A percentile compares a stretch with the other conserved stretches of the same genome.
Evolutionary conservation across 2,113 vertebrate genomes (phyloP).

Genomic region (Microcebus jonahi): DNA sequence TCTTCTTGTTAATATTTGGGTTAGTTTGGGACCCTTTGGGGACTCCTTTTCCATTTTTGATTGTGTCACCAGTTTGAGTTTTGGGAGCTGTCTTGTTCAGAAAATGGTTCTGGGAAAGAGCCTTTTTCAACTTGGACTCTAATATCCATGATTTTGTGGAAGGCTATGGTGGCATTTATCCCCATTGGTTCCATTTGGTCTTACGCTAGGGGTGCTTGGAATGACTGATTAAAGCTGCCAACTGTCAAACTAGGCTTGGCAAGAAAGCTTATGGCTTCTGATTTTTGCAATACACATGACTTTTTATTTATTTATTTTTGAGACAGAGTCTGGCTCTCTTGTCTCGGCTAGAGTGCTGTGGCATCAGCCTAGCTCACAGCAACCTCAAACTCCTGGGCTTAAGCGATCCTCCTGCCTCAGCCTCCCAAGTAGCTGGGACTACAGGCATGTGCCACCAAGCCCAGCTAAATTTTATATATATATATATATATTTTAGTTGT

Average conservation of each 20-base stretch:
- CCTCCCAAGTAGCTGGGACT: too few species aligned
- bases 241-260: background rate
- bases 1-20: background rate
- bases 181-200: rapidly evolving
- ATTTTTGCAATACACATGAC: background rate
- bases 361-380: too few species aligned
- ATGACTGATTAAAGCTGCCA: background rate
- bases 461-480: too few species aligned
- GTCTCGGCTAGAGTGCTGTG: too few species aligned
- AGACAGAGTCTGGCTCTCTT: too few species aligned
- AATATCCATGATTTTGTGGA: background rate
- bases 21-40: background rate
- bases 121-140: background rate
- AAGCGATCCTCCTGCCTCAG: too few species aligned
- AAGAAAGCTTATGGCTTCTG: background rate
- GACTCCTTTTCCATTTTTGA: background rate
- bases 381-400: too few species aligned
- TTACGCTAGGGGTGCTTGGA: background rate
- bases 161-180: rapidly evolving
- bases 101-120: background rate
- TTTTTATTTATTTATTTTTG: too few species aligned
- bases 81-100: background rate
- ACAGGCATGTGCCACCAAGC: too few species aligned
- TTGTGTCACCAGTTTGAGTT: background rate
- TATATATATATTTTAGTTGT: too few species aligned